Percentiles rank a stretch among this genome's conserved stretches.
Conservation (phyloP, 2,113 vertebrate genomes). For the Arothron firmamentum region DNA sequence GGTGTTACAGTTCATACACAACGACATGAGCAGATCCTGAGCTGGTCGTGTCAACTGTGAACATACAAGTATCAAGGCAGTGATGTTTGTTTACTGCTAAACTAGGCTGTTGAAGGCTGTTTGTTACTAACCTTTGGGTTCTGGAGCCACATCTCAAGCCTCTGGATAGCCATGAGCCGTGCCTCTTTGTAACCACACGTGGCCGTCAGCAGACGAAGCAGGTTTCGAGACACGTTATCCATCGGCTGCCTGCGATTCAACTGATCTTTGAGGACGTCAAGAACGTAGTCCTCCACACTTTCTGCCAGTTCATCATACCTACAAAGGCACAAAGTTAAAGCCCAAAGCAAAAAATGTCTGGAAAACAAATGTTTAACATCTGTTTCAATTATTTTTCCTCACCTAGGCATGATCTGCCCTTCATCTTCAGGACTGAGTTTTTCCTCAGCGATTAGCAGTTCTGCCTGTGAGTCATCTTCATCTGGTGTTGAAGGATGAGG, state of each 20-base stretch:
- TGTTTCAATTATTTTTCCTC: constrained; percentile 8
- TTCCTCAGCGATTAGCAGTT: constrained; percentile 94
- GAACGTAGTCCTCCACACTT: constrained; percentile 95
- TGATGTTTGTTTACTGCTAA: neutral
- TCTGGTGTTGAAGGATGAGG: constrained; percentile 93
- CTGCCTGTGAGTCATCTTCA: constrained; percentile 95
- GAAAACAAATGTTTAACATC: no score
- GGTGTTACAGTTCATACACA: constrained; percentile 93
- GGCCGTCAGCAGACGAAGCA: constrained; percentile 90
- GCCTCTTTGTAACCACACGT: constrained; percentile 96
- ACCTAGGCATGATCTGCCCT: constrained; percentile 94
- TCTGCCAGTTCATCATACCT: constrained; percentile 95
- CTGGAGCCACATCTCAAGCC: constrained; percentile 98
- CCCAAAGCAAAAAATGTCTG: neutral
- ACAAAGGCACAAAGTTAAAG: neutral
- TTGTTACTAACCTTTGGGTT: constrained; percentile 87
- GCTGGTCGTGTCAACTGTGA: constrained; percentile 93
- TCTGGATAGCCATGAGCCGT: constrained; percentile 90
- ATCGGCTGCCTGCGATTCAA: constrained; percentile 95
- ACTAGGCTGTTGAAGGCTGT: no score
- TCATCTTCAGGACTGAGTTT: constrained; percentile 96
- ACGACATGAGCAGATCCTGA: constrained; percentile 95
- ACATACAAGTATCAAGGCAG: neutral
- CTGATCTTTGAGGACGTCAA: constrained; percentile 93
- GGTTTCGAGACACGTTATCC: constrained; percentile 93